phyloP scores from a whole-genome alignment of 2,113 vertebrate species.

The Pterocles burchelli region DNA sequence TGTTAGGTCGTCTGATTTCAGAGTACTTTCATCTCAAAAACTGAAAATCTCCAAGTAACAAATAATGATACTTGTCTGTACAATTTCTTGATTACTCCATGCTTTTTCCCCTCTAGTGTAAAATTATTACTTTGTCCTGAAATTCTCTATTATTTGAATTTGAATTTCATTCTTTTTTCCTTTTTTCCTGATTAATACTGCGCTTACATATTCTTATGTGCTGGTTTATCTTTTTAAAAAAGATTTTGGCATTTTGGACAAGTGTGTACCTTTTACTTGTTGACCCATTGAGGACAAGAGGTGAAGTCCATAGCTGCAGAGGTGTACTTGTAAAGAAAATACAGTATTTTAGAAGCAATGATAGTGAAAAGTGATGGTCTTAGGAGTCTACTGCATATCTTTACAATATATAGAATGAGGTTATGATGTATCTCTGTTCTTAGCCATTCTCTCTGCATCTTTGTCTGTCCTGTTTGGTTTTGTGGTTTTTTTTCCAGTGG shows the following conservation, averaged over 20 bases:
- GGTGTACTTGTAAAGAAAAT: not conserved
- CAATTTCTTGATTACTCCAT: rapidly evolving
- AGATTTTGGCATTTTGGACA: not conserved
- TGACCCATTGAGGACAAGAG: not conserved
- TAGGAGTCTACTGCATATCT: not conserved
- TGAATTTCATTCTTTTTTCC: not conserved
- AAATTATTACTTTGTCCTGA: not conserved
- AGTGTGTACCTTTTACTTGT: not conserved
- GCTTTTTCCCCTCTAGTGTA: not conserved
- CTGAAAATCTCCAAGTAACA: not conserved
- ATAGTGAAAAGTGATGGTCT: not conserved
- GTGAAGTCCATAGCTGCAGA: not conserved
- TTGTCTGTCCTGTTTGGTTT: not conserved
- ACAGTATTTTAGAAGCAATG: rapidly evolving
- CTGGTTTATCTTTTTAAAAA: not conserved
- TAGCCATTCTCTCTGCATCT: not conserved
- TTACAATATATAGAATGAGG: not conserved
- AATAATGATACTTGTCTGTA: not conserved
- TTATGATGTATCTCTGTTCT: not conserved
- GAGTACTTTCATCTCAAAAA: not conserved
- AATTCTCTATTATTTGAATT: not conserved
- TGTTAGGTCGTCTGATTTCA: not conserved
- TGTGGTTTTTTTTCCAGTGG: too few species aligned
- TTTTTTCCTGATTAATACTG: not conserved
- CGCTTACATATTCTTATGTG: not conserved